A percentile compares a stretch with the other conserved stretches of the same genome.
Evolutionary conservation across 1,140 invertebrate species (phyloP).

Genomic region (Drosophila rhopaloa): DNA sequence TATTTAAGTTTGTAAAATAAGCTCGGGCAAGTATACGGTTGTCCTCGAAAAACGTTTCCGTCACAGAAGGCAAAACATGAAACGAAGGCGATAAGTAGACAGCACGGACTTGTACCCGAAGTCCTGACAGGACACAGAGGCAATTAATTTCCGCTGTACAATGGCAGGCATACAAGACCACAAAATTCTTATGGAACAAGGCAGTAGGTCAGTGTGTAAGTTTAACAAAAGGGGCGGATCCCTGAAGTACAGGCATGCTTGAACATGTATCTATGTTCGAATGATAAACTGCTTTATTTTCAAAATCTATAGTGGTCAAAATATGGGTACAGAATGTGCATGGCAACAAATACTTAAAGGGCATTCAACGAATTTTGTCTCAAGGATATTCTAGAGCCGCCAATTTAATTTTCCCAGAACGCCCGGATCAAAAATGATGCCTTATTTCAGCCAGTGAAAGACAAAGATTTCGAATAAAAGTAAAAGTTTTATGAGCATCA

Average conservation of each 20-base stretch:
- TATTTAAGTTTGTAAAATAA: conserved; percentile 7
- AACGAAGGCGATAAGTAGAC: conserved; percentile 13
- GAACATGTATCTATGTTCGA: conserved; percentile 15
- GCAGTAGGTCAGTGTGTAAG: conserved; percentile 46
- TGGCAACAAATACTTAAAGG: neutral
- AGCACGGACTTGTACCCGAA: conserved; percentile 6
- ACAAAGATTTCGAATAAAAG: conserved; percentile 48
- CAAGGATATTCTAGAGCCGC: neutral
- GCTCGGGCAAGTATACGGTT: conserved; percentile 8
- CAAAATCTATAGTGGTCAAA: conserved; percentile 19
- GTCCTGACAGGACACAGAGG: conserved; percentile 56
- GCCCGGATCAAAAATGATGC: conserved; percentile 14
- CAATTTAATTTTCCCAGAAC: conserved; percentile 1
- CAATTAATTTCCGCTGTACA: conserved; percentile 78
- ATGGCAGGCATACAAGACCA: conserved; percentile 42
- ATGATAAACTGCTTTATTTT: conserved; percentile 36
- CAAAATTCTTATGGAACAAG: conserved; percentile 38
- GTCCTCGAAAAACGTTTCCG: conserved; percentile 59
- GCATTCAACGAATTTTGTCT: conserved; percentile 4
- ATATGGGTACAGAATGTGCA: neutral
- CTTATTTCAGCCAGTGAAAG: neutral
- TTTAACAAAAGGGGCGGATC: conserved; percentile 11
- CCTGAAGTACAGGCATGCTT: conserved; percentile 1
- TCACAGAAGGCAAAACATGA: conserved; percentile 66
- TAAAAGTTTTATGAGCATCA: conserved; percentile 39